Base-by-base conservation (phyloP, 2,888 invertebrate genomes). In the Cerastis leucographa region DNA sequence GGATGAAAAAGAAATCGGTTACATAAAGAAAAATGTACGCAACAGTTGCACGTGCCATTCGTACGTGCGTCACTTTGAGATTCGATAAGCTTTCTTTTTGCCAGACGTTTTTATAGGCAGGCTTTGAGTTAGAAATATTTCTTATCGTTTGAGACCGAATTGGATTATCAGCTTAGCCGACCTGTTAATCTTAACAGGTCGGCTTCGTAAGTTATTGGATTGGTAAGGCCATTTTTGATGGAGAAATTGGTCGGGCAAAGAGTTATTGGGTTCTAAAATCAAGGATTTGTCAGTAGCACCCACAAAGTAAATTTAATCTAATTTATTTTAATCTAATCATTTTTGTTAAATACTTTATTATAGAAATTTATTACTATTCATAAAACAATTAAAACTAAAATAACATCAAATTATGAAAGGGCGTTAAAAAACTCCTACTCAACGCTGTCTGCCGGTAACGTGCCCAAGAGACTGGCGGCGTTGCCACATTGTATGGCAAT, bases 41-140 rank as follows among this genome's bases (percentile, higher is more conserved):
- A 29, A n/a, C 1, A 12, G 1, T 59, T 40, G 25, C 64, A 77
- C 78, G 78, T 77, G 83, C 68, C 83, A 44, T 1, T 42, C 17
- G 22, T 69, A 40, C 40, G 49, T 65, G 80, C 80, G 83, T 77
- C 80, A 77, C 51, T 29, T n/a, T 65, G 7, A 46, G 17, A 25
- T 49, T 17, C 67, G 83, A 78, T 69, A 83, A 83, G 54, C 56
- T 64, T 42, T 35, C 35, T 35, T 68, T 54, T 49, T 56, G 29
- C 46, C 62, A 35, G 40, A 11, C n/a, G 8, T 46, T 29, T 56
- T 17, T 42, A 46, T 22, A 64, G 14, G 42, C 17, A 8, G 29
- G 29, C 25, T 78, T 82, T 67, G 44, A 54, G 54, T 72, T n/a
- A 9, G 9, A 14, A 59, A 54, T 74, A 49, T 82, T 76, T 64